Evolutionary conservation across 2,797 vertebrate species (phyloP).

Genomic region (Arnoldichthys spilopterus): DNA sequence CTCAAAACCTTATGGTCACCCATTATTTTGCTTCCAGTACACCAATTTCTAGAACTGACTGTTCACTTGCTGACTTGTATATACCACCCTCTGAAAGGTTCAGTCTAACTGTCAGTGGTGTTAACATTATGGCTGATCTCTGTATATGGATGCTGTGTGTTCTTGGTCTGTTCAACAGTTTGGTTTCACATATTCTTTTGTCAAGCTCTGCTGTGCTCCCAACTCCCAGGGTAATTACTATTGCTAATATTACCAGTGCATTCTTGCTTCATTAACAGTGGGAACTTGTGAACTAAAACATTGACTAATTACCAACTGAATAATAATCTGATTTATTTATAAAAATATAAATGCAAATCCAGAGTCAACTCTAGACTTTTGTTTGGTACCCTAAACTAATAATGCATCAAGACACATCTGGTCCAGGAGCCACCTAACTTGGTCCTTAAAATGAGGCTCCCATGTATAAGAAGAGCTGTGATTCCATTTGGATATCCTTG

Average conservation of each 20-base stretch:
- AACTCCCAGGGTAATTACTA: neutral
- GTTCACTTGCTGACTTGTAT: no score
- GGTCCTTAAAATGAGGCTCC: neutral
- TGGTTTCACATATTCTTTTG: neutral
- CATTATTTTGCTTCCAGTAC: no score
- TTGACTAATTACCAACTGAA: no score
- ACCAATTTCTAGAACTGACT: no score
- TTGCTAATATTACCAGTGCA: no score
- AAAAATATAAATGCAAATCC: neutral
- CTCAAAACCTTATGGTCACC: no score
- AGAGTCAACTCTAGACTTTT: neutral
- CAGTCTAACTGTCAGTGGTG: no score
- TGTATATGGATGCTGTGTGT: no score
- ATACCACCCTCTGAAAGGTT: no score
- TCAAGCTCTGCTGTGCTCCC: neutral
- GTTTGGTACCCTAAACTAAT: neutral
- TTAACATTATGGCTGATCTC: no score
- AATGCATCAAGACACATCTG: neutral
- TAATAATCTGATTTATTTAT: no score
- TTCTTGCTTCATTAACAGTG: neutral
- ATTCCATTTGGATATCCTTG: neutral
- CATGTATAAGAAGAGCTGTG: neutral
- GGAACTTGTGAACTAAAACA: no score
- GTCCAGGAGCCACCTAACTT: neutral
- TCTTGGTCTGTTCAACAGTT: neutral